phyloP scores from a whole-genome alignment of 37 sponge, comb jelly and placozoan species.

The Beroe forskalii region DNA sequence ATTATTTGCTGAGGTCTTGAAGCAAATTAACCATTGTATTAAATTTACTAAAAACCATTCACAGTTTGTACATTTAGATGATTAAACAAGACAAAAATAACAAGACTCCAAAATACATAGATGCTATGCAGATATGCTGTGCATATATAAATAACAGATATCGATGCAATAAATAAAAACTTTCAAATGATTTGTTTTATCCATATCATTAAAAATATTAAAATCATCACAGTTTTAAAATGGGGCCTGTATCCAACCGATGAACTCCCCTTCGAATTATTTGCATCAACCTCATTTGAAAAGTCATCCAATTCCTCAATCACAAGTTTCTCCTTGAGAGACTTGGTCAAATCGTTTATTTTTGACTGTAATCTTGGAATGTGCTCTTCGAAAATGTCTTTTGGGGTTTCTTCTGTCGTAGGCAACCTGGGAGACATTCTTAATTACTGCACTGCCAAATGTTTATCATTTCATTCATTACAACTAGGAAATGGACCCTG shows the following conservation, averaged over 20 bases:
- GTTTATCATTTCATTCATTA: not conserved
- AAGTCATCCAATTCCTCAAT: not conserved
- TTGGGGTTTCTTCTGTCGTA: constrained; percentile 33
- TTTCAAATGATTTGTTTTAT: constrained; percentile 52
- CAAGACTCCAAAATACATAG: constrained; percentile 61
- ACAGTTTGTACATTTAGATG: constrained; percentile 28
- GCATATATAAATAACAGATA: constrained; percentile 61
- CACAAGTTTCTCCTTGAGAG: not conserved
- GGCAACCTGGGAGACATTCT: constrained; percentile 27
- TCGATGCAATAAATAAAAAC: constrained; percentile 55
- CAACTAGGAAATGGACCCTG: constrained; percentile 9
- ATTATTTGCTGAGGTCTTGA: too few relatives aligned
- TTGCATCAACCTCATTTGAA: not conserved
- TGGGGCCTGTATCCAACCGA: not conserved
- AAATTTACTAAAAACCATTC: too few relatives aligned
- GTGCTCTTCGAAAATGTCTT: not conserved
- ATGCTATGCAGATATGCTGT: constrained; percentile 63
- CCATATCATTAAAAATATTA: constrained; percentile 50
- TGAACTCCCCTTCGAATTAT: not conserved
- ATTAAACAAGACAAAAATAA: not conserved
- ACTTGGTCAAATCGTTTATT: not conserved
- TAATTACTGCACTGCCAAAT: too few relatives aligned
- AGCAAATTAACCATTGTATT: too few relatives aligned
- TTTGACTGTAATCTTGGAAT: constrained; percentile 11
- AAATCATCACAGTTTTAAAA: constrained; percentile 61